Evolutionary conservation across 2,113 vertebrate genomes (phyloP).

Genomic region (Trochalopteron elliotii): DNA sequence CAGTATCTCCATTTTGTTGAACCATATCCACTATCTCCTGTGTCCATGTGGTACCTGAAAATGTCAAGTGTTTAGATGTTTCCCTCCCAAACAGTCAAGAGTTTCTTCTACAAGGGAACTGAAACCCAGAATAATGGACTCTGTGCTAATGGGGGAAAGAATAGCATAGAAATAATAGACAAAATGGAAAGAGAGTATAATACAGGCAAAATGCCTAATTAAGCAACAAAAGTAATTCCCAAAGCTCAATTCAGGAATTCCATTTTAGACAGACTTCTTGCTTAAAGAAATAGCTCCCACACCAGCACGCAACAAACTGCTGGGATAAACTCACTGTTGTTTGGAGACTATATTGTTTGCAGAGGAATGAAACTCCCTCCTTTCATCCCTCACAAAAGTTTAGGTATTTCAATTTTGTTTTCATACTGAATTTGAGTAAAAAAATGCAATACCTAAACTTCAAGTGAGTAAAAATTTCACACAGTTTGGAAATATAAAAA

Average conservation of each 20-base stretch:
- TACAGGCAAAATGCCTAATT: background rate
- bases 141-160: background rate
- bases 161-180: background rate
- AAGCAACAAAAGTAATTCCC: background rate
- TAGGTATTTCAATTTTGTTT: background rate
- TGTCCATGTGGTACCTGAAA: conserved; percentile 76
- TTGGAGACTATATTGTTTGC: background rate
- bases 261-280: background rate
- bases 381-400: background rate
- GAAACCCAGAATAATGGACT: background rate
- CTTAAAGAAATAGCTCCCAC: background rate
- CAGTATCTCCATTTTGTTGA: conserved; percentile 61
- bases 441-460: background rate
- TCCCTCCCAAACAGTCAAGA: background rate
- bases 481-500: background rate
- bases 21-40: conserved; percentile 79
- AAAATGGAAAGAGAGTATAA: background rate
- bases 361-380: background rate
- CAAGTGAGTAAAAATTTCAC: background rate
- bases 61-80: background rate
- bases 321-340: background rate
- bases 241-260: background rate
- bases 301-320: background rate
- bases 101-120: background rate
- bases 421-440: background rate